phyloP scores from a whole-genome alignment of 2,113 vertebrate genomes.

The Nerophis ophidion region DNA sequence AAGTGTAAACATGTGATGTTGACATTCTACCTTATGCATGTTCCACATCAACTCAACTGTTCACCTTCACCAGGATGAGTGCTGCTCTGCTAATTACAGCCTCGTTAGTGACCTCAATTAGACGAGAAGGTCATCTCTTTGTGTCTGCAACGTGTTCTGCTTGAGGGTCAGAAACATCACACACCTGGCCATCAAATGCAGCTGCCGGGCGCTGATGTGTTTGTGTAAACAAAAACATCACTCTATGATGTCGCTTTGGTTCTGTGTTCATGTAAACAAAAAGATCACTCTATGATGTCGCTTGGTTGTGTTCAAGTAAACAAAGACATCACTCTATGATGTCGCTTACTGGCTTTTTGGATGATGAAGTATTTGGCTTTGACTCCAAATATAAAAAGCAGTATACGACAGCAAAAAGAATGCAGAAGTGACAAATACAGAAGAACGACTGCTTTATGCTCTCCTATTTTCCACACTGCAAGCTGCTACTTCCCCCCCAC shows the following conservation, averaged over 20 bases:
- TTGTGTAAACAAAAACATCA: neutral
- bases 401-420: no score
- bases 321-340: neutral
- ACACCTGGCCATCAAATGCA: neutral
- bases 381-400: no score
- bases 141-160: constrained; percentile 20
- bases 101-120: constrained; percentile 53
- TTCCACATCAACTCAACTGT: neutral
- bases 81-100: constrained; percentile 44
- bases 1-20: no score
- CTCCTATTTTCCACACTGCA: no score
- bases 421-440: no score
- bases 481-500: no score
- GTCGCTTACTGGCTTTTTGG: neutral
- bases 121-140: constrained; percentile 48
- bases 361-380: neutral
- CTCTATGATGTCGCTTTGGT: neutral
- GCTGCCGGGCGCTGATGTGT: neutral
- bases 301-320: no score
- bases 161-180: constrained; percentile 20
- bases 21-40: no score
- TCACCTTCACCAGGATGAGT: constrained; percentile 12
- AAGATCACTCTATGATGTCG: no score
- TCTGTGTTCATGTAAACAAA: no score
- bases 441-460: no score